Percentiles rank a stretch among this genome's conserved stretches.
These are phyloP conservation scores for Lagopus muta DNA, from an alignment of 2,113 vertebrate genomes.

Conservation along the genomic window DNA sequence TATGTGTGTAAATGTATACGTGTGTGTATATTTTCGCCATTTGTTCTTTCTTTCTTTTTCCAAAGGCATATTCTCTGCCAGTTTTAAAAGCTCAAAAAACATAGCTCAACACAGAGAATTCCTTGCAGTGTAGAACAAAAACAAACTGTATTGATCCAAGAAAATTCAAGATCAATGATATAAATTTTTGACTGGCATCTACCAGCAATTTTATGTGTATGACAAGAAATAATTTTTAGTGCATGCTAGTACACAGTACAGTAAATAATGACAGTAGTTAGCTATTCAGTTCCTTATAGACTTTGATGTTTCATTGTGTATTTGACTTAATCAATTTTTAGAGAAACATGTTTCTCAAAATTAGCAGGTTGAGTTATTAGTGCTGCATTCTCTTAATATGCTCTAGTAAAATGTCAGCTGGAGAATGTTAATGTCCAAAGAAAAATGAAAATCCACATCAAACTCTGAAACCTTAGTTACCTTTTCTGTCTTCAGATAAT, in stretches of 20 bases:
- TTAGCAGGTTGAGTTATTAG: neutral
- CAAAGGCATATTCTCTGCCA: conserved; percentile 8
- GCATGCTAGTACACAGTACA: neutral
- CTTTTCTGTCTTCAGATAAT: neutral
- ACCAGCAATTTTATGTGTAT: neutral
- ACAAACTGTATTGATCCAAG: conserved; percentile 50
- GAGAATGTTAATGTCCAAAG: accelerated
- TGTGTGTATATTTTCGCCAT: conserved; percentile 50
- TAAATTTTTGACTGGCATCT: conserved; percentile 42
- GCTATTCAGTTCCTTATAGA: neutral
- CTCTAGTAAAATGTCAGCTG: neutral
- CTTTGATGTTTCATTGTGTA: neutral
- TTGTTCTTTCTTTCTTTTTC: conserved; percentile 45
- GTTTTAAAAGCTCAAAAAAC: conserved; percentile 30
- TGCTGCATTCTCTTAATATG: neutral
- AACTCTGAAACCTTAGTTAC: neutral
- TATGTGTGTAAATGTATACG: conserved; percentile 43
- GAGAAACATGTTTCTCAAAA: neutral
- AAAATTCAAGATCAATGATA: conserved; percentile 43
- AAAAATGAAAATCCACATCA: neutral
- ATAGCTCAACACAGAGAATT: neutral
- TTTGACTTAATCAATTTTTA: neutral
- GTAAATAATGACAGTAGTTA: conserved; percentile 6
- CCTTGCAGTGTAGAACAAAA: conserved; percentile 10
- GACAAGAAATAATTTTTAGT: neutral